phyloP scores from a whole-genome alignment of 30 jellyfish, hydroid and myxozoan genomes.

The Morbakka virulenta region DNA sequence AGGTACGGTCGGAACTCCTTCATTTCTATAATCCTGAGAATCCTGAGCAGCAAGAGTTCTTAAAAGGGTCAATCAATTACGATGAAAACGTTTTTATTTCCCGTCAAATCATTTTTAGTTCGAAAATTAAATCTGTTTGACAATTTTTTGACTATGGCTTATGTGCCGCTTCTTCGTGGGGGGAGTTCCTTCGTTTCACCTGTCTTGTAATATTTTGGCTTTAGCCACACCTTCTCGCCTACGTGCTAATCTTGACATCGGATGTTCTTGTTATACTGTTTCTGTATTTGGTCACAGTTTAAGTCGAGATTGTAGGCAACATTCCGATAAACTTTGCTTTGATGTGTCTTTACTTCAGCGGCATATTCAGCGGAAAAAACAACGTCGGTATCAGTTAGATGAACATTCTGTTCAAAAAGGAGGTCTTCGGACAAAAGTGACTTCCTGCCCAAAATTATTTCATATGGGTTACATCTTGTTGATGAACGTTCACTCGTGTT shows the following conservation, averaged over 20 bases:
- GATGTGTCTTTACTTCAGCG: slow-evolving; percentile 1
- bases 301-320: slow-evolving; percentile 2
- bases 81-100: too few relatives aligned
- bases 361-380: slow-evolving; percentile 12
- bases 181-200: background rate
- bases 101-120: too few relatives aligned
- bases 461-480: background rate
- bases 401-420: background rate
- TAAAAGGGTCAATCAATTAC: background rate
- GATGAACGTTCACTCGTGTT: slow-evolving; percentile 20
- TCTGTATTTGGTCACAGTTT: background rate
- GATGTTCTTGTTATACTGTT: background rate
- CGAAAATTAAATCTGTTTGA: too few relatives aligned
- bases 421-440: slow-evolving; percentile 11
- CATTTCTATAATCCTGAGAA: background rate
- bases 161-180: slow-evolving; percentile 1
- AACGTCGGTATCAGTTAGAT: background rate
- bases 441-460: background rate
- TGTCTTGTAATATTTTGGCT: background rate
- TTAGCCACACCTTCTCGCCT: background rate
- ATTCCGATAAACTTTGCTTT: background rate
- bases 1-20: background rate
- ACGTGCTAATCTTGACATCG: background rate
- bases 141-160: background rate
- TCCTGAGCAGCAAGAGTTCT: background rate